Evolutionary conservation across 2,888 invertebrate species (phyloP).

Genomic region (Hyposoter dolosus): DNA sequence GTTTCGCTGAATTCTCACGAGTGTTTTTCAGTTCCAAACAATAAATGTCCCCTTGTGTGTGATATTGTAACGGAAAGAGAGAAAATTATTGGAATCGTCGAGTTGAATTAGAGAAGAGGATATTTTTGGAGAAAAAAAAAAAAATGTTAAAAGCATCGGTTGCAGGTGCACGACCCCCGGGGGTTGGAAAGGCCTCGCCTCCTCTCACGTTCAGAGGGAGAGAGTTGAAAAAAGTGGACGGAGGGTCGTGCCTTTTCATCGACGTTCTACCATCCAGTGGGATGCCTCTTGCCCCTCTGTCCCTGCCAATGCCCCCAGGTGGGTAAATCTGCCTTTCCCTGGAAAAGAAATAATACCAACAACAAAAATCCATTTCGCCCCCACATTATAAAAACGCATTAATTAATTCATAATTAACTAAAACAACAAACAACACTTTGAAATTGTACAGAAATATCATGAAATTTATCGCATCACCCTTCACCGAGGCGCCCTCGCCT

Average conservation of each 20-base stretch:
- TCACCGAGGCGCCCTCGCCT: constrained; percentile 2
- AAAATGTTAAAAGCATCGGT: constrained; percentile 82
- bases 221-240: constrained; percentile 85
- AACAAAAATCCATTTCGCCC: constrained; percentile 35
- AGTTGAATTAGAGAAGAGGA: constrained; percentile 13
- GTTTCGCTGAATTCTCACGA: constrained; percentile 61
- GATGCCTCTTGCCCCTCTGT: constrained; percentile 81
- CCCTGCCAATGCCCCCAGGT: constrained; percentile 84
- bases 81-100: constrained; percentile 14
- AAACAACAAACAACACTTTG: constrained; percentile 16
- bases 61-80: constrained; percentile 26
- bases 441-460: constrained; percentile 34
- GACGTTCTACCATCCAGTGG: constrained; percentile 86
- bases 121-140: constrained; percentile 15
- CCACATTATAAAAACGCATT: constrained; percentile 32
- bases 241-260: constrained; percentile 88
- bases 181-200: constrained; percentile 83
- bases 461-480: not conserved
- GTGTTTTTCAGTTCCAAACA: constrained; percentile 53
- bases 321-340: constrained; percentile 78
- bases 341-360: constrained; percentile 20
- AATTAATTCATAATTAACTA: constrained; percentile 55
- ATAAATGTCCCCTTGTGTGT: constrained; percentile 18
- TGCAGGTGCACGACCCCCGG: constrained; percentile 84
- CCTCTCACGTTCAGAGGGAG: constrained; percentile 83